These are phyloP conservation scores for Emydocephalus ijimae DNA, from an alignment of 2,113 vertebrate genomes.

Conservation along the genomic window DNA sequence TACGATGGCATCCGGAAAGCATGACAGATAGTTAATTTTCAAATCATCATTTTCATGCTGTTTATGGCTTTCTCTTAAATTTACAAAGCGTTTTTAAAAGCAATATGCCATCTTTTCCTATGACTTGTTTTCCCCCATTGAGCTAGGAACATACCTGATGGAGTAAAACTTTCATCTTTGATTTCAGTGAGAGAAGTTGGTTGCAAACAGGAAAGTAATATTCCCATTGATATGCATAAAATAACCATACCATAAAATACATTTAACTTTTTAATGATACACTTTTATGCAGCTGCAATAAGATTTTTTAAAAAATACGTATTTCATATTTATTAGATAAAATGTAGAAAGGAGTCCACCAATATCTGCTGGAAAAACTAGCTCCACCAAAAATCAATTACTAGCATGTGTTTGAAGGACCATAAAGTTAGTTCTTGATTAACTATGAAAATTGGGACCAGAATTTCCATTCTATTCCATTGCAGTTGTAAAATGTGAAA, in stretches of 20 bases:
- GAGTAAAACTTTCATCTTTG: neutral
- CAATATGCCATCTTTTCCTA: neutral
- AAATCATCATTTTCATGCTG: neutral
- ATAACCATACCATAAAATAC: neutral
- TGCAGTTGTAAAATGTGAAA: neutral
- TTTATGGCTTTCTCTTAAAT: neutral
- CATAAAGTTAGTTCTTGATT: neutral
- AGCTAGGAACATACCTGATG: neutral
- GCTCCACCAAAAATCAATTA: neutral
- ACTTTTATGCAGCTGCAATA: neutral
- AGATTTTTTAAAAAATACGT: neutral
- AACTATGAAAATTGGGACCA: neutral
- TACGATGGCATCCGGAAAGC: neutral
- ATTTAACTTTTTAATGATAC: neutral
- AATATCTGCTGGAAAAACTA: neutral
- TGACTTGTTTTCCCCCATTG: neutral
- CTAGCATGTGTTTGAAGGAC: neutral
- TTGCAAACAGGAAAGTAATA: neutral
- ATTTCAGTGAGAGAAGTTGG: neutral
- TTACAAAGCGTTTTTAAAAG: neutral
- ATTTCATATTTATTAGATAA: neutral
- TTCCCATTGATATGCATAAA: neutral
- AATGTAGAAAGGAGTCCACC: neutral
- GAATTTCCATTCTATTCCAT: neutral
- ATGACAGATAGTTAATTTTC: neutral